Conservation (phyloP, 1,140 invertebrate species). For the Drosophila oshimai region DNA sequence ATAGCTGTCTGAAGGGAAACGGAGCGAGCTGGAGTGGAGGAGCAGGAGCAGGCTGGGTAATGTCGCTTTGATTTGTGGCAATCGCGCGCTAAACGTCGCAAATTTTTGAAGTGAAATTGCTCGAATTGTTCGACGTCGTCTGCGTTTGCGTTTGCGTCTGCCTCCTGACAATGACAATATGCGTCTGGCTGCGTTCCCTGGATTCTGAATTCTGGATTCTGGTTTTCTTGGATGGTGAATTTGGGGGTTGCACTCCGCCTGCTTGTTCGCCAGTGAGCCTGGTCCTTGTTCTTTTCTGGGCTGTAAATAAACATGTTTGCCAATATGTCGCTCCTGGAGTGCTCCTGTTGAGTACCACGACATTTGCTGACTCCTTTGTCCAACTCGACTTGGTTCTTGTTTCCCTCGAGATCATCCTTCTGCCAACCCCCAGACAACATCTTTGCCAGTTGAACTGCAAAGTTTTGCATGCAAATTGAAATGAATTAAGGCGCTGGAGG, state of each 20-base stretch:
- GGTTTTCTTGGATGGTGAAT: conserved; percentile 1
- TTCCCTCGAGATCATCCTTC: not conserved
- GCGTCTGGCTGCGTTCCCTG: conserved; percentile 20
- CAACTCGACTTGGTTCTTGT: not conserved
- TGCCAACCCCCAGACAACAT: conserved; percentile 12
- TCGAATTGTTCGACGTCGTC: conserved; percentile 64
- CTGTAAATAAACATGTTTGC: conserved; percentile 74
- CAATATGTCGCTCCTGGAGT: conserved; percentile 59
- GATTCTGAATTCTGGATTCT: conserved; percentile 7
- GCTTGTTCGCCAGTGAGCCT: conserved; percentile 1
- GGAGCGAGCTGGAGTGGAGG: not conserved
- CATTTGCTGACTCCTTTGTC: conserved; percentile 38
- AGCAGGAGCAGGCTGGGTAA: conserved; percentile 43
- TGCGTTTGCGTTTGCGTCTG: not conserved
- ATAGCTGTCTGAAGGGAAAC: not conserved
- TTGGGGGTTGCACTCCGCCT: conserved; percentile 16
- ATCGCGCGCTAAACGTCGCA: conserved; percentile 77
- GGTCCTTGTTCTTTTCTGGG: conserved; percentile 58
- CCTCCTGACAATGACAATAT: conserved; percentile 45
- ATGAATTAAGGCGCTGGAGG: conserved; percentile 44
- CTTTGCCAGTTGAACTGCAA: conserved; percentile 45
- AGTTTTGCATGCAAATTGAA: conserved; percentile 59
- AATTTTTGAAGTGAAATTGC: conserved; percentile 78
- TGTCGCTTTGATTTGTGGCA: conserved; percentile 78
- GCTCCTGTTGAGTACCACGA: conserved; percentile 3